These are phyloP conservation scores for Cheilinus undulatus DNA, from an alignment of 2,113 vertebrate genomes.

Conservation along the genomic window DNA sequence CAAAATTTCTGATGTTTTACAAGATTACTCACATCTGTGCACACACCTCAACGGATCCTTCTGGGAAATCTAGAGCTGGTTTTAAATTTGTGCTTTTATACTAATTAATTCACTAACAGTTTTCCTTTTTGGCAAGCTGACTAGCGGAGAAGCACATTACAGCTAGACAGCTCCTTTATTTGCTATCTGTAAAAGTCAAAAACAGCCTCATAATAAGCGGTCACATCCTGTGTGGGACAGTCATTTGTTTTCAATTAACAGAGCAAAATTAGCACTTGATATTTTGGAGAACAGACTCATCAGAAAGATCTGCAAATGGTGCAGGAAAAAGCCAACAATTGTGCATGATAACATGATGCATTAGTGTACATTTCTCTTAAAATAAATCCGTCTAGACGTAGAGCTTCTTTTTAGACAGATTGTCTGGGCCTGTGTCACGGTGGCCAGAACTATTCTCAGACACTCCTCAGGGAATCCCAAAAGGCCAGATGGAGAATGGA, in stretches of 20 bases:
- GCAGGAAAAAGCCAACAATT: not conserved
- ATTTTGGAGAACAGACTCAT: not conserved
- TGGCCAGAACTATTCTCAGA: not conserved
- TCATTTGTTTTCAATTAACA: constrained; percentile 4
- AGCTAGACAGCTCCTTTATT: not conserved
- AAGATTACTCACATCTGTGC: not conserved
- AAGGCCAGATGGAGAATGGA: constrained; percentile 1
- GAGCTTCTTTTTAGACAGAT: not conserved
- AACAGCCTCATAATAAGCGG: not conserved
- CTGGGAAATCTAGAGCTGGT: not conserved
- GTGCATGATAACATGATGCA: not conserved
- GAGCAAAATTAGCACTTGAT: not conserved
- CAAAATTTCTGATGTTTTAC: constrained; percentile 1
- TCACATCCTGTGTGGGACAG: not conserved
- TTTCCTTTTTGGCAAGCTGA: not conserved
- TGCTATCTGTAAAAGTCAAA: not conserved
- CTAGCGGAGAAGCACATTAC: not conserved
- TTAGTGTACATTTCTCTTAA: not conserved
- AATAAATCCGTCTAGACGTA: not conserved
- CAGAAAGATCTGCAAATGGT: not conserved
- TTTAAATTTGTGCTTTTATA: not conserved
- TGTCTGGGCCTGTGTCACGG: not conserved
- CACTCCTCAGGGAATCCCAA: not conserved
- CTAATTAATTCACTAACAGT: not conserved
- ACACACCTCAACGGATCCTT: not conserved